phyloP scores from a whole-genome alignment of 2,888 invertebrate genomes.

The Vannuccia rotundouncinata region DNA sequence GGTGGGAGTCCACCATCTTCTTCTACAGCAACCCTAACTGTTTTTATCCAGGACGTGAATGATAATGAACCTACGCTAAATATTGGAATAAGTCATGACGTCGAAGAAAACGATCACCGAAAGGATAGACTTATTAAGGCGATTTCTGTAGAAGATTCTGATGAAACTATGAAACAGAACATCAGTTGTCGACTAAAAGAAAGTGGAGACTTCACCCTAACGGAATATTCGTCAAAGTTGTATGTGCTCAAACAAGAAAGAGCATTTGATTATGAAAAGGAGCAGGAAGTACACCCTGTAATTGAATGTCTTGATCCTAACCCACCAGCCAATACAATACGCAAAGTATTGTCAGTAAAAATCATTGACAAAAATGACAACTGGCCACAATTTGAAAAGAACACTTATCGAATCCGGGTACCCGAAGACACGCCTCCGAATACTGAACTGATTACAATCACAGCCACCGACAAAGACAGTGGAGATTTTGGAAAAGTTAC shows the following conservation, averaged over 20 bases:
- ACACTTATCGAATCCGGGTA: not conserved
- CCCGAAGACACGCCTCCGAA: not conserved
- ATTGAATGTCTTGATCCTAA: slow-evolving; percentile 30
- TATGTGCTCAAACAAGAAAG: not conserved
- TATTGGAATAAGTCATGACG: not conserved
- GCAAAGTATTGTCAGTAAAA: not conserved
- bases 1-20: not conserved
- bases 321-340: not conserved
- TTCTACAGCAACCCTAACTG: not conserved
- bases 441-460: not conserved
- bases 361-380: slow-evolving; percentile 35
- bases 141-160: not conserved
- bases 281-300: not conserved
- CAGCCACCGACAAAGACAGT: slow-evolving; percentile 29
- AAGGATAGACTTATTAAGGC: not conserved
- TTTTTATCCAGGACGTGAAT: not conserved
- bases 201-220: not conserved
- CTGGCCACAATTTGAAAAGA: slow-evolving; percentile 22
- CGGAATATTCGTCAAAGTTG: not conserved
- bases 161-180: not conserved
- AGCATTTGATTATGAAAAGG: slow-evolving; percentile 33
- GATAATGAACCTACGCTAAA: not conserved
- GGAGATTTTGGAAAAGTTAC: slow-evolving; percentile 14
- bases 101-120: not conserved
- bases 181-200: not conserved